Evolutionary conservation across 2,797 vertebrate genomes (phyloP).

Genomic region (Sebastes diploproa): DNA sequence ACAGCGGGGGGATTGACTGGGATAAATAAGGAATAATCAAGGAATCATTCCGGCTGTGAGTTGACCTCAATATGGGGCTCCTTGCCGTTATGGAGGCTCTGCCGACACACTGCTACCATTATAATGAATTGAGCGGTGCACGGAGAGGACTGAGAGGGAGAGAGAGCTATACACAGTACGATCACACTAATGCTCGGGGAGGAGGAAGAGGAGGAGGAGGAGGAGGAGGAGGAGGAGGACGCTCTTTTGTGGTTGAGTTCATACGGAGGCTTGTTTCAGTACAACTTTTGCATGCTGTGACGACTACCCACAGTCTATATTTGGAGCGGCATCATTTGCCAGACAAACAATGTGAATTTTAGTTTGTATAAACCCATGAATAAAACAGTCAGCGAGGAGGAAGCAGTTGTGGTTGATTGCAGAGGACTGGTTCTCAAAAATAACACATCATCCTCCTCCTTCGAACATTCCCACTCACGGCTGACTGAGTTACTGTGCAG

Average conservation of each 20-base stretch:
- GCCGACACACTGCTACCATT: constrained; percentile 30
- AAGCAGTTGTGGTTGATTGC: not conserved
- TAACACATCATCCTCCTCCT: not conserved
- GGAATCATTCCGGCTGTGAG: constrained; percentile 67
- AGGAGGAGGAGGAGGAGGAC: not conserved
- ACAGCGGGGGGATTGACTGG: constrained; percentile 68
- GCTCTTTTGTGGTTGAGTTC: constrained; percentile 23
- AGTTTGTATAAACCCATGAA: constrained; percentile 6
- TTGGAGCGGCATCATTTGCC: constrained; percentile 15
- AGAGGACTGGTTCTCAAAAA: constrained; percentile 5
- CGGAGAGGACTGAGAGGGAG: constrained; percentile 14
- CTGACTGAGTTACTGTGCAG: not conserved
- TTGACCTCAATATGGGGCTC: constrained; percentile 71
- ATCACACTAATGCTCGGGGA: constrained; percentile 13
- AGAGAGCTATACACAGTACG: not conserved
- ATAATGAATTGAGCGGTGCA: constrained; percentile 48
- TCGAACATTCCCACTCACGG: not conserved
- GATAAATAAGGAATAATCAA: constrained; percentile 79
- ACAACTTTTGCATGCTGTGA: constrained; percentile 12
- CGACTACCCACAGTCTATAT: constrained; percentile 29
- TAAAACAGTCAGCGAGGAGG: constrained; percentile 9
- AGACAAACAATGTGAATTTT: constrained; percentile 3
- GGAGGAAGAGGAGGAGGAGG: too few relatives aligned
- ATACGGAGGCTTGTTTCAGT: constrained; percentile 29
- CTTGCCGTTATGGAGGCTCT: constrained; percentile 25